Conservation (phyloP, 1,140 invertebrate species). For the Mesaphorura yosii region DNA sequence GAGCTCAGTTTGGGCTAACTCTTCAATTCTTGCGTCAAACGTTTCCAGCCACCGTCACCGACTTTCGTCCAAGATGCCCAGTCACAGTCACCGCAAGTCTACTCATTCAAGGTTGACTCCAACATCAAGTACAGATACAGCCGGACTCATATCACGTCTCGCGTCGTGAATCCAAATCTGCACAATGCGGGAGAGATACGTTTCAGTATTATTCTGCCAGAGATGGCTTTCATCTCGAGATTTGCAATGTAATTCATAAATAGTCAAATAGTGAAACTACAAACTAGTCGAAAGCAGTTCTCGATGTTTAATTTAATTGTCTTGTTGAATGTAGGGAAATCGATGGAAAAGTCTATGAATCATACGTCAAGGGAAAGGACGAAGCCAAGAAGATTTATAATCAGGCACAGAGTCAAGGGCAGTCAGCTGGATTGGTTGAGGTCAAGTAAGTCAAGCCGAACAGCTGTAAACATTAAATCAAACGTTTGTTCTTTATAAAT, state of each 20-base stretch:
- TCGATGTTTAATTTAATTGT: neutral
- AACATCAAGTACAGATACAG: constrained; percentile 49
- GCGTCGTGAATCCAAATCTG: constrained; percentile 45
- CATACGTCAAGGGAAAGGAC: constrained; percentile 48
- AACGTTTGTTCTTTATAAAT: neutral
- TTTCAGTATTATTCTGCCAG: constrained; percentile 50
- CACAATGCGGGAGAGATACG: constrained; percentile 43
- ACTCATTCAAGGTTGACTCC: constrained; percentile 44
- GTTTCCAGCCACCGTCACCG: no score
- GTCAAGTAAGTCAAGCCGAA: constrained; percentile 15
- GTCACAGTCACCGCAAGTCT: constrained; percentile 36
- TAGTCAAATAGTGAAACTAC: neutral
- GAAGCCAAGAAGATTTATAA: constrained; percentile 52
- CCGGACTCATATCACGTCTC: constrained; percentile 44
- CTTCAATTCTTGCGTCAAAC: no score
- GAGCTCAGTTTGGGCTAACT: no score
- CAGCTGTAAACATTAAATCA: no score
- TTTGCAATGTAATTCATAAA: constrained; percentile 45
- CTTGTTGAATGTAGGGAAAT: constrained; percentile 43
- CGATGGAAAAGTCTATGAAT: constrained; percentile 41
- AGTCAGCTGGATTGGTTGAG: constrained; percentile 43
- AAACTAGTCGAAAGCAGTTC: neutral
- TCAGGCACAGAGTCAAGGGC: constrained; percentile 46
- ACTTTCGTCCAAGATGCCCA: no score
- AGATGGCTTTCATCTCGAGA: constrained; percentile 51